These are phyloP conservation scores for Trinorchestia longiramus DNA, from an alignment of 1,140 invertebrate genomes.

Conservation along the genomic window DNA sequence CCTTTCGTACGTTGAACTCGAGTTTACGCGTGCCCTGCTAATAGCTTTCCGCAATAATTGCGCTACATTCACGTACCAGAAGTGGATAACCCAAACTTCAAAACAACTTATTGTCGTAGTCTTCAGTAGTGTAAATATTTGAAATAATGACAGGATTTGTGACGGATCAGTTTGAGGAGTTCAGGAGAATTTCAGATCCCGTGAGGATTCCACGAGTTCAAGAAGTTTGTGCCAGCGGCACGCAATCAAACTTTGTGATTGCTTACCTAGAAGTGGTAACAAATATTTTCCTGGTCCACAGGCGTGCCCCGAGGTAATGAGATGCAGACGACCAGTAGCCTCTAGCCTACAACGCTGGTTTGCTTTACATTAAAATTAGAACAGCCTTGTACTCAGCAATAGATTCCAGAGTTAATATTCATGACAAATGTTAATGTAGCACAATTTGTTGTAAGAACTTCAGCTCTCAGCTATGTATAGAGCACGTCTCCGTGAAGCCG, in stretches of 20 bases:
- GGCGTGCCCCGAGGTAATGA: background rate
- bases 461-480: too few relatives aligned
- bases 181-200: background rate
- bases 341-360: background rate
- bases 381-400: background rate
- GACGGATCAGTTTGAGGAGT: slow-evolving; percentile 11
- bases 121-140: slow-evolving; percentile 6
- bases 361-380: background rate
- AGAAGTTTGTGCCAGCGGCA: background rate
- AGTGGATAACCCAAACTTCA: background rate
- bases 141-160: background rate
- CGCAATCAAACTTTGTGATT: slow-evolving; percentile 34
- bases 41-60: background rate
- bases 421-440: background rate
- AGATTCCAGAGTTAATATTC: background rate
- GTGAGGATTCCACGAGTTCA: background rate
- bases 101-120: background rate
- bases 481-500: background rate
- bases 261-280: background rate
- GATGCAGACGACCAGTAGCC: background rate
- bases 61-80: background rate
- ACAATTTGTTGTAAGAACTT: background rate
- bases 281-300: background rate
- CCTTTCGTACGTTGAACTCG: background rate
- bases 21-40: background rate